A percentile compares a stretch with the other conserved stretches of the same genome.
These are phyloP conservation scores for Lapara coniferarum DNA, from an alignment of 2,888 invertebrate genomes.

Conservation along the genomic window DNA sequence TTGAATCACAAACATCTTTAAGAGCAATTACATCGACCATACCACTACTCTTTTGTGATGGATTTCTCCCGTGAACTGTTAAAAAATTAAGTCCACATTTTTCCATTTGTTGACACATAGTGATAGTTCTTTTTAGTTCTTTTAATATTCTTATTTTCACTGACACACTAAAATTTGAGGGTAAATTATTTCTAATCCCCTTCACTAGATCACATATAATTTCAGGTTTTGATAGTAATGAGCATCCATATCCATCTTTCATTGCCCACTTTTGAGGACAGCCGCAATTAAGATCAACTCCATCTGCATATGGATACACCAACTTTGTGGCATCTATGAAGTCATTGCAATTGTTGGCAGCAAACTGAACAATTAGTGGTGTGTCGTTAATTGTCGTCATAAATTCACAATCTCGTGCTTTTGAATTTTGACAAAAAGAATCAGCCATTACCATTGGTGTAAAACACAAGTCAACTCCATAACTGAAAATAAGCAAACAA, in stretches of 20 bases:
- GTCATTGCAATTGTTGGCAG: constrained; percentile 92
- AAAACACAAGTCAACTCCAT: constrained; percentile 94
- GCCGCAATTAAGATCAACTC: constrained; percentile 98
- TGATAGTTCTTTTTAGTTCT: constrained; percentile 88
- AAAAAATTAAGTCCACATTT: constrained; percentile 94
- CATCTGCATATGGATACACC: constrained; percentile 92
- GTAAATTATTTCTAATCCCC: constrained; percentile 88
- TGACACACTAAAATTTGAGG: constrained; percentile 92
- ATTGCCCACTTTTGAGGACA: constrained; percentile 98
- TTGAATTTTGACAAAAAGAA: constrained; percentile 94
- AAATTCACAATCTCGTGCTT: constrained; percentile 93
- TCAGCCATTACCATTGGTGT: constrained; percentile 99
- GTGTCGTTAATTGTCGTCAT: constrained; percentile 89
- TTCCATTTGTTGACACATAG: constrained; percentile 91
- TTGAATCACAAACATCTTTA: constrained; percentile 86
- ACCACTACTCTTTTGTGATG: constrained; percentile 89
- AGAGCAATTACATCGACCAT: constrained; percentile 88
- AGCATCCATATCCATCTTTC: constrained; percentile 94
- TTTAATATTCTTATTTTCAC: constrained; percentile 94
- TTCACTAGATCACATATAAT: constrained; percentile 90
- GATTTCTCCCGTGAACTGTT: constrained; percentile 96
- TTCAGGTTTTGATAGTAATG: constrained; percentile 92
- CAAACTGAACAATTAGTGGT: constrained; percentile 97
- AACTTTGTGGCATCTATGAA: constrained; percentile 94
- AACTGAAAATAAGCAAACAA: constrained; percentile 75